Base-by-base conservation (phyloP, 2,888 invertebrate species). In the Amphimallon solstitiale region DNA sequence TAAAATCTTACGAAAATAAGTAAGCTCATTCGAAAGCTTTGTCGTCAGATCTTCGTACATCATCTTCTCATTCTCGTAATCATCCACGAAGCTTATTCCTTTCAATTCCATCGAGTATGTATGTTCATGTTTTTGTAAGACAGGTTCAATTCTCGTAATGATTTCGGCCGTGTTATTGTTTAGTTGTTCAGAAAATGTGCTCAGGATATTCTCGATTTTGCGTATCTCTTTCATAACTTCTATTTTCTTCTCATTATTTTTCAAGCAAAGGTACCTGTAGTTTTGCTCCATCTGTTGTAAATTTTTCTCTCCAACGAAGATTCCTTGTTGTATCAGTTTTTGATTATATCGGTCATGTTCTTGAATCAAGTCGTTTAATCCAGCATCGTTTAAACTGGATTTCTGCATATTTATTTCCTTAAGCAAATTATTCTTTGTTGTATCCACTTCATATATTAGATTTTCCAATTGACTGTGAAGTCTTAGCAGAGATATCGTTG, bases 171-270 rank as follows among this genome's bases (percentile, higher is more conserved):
- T 14, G 9, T 40, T 23, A 2, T 40, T 21, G 3, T 23, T 10
- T 10, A 56, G n/a, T 14, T 15, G 23, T 14, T 21, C 40, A 7
- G 43, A 43, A 14, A 10, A 14, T n/a, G 29, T 23, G 5, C 23
- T 40, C 5, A 56, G 15, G 19, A 15, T 43, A 12, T 14, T 23
- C 10, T 56, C 56, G 56, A 56, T 23, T 14, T 40, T 15, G 43
- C 43, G 14, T 1, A 43, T 9, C 23, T 56, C 12, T 14, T 23
- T 17, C 23, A 56, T 40, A 1, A 17, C 14, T 9, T 40, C 15
- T 7, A 56, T 23, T 29, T 37, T 40, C 2, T 23, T 56, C 12
- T 56, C 40, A 10, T 21, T 15, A 6, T 37, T 37, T 19, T 35
- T 4, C 17, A 37, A 1, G 12, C 14, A 21, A 9, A 49, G 23